Evolutionary conservation across 2,888 invertebrate genomes (phyloP), one percentile per base, ranked within the genome.

Genomic region (Eupeodes luniger): DNA sequence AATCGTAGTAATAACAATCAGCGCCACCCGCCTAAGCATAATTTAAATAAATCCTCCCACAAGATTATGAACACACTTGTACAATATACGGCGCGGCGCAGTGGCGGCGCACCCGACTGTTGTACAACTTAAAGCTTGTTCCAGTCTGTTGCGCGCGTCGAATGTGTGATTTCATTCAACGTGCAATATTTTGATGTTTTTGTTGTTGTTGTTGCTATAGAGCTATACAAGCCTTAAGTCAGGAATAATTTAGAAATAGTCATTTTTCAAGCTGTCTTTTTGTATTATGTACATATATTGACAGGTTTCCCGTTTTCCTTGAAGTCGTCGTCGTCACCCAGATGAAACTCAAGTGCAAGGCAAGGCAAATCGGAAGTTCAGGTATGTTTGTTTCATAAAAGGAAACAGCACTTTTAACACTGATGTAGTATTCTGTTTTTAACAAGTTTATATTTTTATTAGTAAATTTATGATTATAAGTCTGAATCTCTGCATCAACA

Each of bases 231-330:
- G 40, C 51, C 12, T 34, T 53, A 53, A 53, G 9, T 34, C 19
- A 69, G 40, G 36, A 69, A 53, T 5, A 51, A 55, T 19, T 3
- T 55, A 53, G 34, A 16, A 5, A 7, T 3, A 53, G 14, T 14
- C 2, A 70, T 4, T 11, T 70, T 70, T 40, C 12, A 36, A 55
- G 69, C 10, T 70, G 40, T 19, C 12, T 70, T 53, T 36, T 2
- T 61, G 11, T 40, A n/a, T 12, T 10, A 47, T 9, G 6, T 9
- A 14, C n/a, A 5, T 62, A 16, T 66, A 19, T 34, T 66, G 76
- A 81, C 67, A 74, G 59, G 72, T 87, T 86, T 87, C 86, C 86
- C 59, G 86, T 72, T 83, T 61, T 47, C 86, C 83, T 83, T 83
- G 83, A 51, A 10, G 49, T 9, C 12, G 19, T 47, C 10, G 55